Conservation (phyloP, 2,113 vertebrate genomes). For the Aptenodytes forsteri region DNA sequence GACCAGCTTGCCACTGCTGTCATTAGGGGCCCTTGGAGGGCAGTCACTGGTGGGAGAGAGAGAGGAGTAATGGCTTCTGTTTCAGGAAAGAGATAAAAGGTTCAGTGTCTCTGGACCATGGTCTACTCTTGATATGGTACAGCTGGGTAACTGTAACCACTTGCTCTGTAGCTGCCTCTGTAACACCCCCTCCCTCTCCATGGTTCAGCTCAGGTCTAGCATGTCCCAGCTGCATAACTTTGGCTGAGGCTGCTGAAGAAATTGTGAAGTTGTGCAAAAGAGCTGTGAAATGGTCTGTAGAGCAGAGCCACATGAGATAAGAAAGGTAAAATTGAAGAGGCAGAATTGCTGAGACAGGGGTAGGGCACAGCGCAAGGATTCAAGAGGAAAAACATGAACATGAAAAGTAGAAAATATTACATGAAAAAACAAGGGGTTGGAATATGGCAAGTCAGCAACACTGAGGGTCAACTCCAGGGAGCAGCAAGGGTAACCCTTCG, state of each 20-base stretch:
- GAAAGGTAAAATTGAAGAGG: not conserved
- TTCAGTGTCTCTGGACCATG: not conserved
- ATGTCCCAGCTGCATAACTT: not conserved
- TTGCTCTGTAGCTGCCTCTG: not conserved
- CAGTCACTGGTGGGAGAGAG: not conserved
- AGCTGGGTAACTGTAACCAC: not conserved
- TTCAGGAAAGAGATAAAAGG: not conserved
- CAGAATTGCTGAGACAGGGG: not conserved
- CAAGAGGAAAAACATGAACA: not conserved
- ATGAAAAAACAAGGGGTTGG: not conserved
- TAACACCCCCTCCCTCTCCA: accelerated
- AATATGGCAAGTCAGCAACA: not conserved
- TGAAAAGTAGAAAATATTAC: not conserved
- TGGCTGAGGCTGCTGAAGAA: not conserved
- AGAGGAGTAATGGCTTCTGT: not conserved
- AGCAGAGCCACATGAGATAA: not conserved
- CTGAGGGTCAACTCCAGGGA: not conserved
- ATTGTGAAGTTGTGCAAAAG: not conserved
- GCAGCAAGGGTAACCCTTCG: not conserved
- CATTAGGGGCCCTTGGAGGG: not conserved
- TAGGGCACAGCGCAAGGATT: not conserved
- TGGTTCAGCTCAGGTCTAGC: not conserved
- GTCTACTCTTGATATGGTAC: not conserved
- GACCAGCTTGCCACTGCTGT: not conserved
- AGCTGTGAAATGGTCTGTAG: not conserved